These are phyloP conservation scores for Acrocephalus scirpaceus DNA, from an alignment of 2,797 vertebrate species.

Conservation along the genomic window DNA sequence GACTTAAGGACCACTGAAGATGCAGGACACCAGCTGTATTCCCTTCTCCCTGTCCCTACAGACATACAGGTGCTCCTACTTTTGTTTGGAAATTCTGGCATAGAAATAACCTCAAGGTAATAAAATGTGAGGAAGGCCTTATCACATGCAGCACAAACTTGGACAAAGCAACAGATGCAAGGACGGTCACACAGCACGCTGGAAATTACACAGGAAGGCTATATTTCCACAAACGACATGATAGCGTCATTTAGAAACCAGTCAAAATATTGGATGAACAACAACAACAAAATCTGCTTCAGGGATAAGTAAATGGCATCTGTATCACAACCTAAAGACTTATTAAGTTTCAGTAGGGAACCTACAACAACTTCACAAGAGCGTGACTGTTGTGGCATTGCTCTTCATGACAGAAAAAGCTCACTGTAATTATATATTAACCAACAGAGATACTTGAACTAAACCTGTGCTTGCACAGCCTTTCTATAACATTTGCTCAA, in stretches of 20 bases:
- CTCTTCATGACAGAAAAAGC: background rate
- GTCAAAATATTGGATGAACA: background rate
- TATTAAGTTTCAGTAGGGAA: background rate
- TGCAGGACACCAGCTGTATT: background rate
- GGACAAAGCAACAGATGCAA: background rate
- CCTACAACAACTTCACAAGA: background rate
- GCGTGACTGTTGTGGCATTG: background rate
- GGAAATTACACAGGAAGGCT: background rate
- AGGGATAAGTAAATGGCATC: background rate
- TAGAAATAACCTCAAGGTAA: background rate
- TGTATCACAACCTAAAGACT: background rate
- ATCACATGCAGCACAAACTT: background rate
- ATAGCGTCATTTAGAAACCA: background rate
- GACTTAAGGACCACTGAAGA: background rate
- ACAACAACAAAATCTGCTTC: background rate
- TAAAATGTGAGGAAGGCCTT: background rate
- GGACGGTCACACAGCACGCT: background rate
- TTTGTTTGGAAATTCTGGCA: background rate
- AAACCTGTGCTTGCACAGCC: background rate
- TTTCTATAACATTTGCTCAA: background rate
- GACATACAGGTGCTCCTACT: background rate
- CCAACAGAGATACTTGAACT: background rate
- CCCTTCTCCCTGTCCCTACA: background rate
- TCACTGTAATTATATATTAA: background rate
- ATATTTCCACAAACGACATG: accelerated